These are phyloP conservation scores for Drosophila pruinosa DNA, from an alignment of 1,140 invertebrate genomes.

Conservation along the genomic window DNA sequence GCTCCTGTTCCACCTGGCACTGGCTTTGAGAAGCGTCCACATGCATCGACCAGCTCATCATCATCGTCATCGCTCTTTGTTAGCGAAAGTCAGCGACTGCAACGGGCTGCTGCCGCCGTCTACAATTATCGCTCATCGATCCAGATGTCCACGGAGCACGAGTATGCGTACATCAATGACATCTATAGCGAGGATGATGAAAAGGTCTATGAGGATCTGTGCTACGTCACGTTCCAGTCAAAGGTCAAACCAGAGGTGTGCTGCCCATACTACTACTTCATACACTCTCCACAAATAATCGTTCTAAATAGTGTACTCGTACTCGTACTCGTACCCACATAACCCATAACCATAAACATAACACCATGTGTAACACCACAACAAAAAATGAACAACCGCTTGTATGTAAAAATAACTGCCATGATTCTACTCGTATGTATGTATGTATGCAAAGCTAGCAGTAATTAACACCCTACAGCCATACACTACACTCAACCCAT, in stretches of 20 bases:
- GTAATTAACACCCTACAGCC: not conserved
- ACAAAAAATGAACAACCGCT: not conserved
- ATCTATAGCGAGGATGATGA: conserved; percentile 86
- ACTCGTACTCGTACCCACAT: not conserved
- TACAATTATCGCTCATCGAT: conserved; percentile 74
- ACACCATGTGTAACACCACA: not conserved
- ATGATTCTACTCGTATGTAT: conserved; percentile 21
- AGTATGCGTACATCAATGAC: conserved; percentile 73
- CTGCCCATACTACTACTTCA: conserved; percentile 23
- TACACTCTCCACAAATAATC: not conserved
- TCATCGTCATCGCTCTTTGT: conserved; percentile 42
- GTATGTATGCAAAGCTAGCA: conserved; percentile 7
- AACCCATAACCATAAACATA: not conserved
- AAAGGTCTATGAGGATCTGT: conserved; percentile 94
- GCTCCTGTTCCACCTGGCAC: not conserved
- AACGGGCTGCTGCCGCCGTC: conserved; percentile 68
- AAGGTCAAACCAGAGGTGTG: conserved; percentile 85
- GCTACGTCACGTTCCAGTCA: conserved; percentile 91
- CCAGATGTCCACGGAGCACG: conserved; percentile 58
- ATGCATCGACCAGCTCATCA: conserved; percentile 30
- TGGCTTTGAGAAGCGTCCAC: not conserved
- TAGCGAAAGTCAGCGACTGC: conserved; percentile 69
- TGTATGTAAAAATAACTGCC: not conserved
- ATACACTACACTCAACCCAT: not conserved
- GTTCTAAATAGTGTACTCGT: conserved; percentile 2